Base-by-base conservation (phyloP, 2,888 invertebrate genomes). In the Nomada hirtipes region DNA sequence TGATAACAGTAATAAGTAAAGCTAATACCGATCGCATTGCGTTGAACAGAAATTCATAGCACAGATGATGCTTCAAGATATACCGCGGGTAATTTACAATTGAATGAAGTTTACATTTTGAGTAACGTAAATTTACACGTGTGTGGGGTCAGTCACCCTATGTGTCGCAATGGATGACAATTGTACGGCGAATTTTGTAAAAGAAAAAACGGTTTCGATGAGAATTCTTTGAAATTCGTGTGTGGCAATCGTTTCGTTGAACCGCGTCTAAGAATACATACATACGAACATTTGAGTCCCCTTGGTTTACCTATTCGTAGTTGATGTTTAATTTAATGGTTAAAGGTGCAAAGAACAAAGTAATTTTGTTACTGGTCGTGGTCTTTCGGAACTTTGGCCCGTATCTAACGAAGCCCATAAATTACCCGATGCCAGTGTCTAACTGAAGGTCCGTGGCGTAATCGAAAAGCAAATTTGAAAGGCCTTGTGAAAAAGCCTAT, bases 381-480 rank as follows among this genome's bases (percentile, higher is more conserved):
- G 55, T 60, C 71, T 36, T 67, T 52, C 23, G 61, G 20, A 65
- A 68, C 61, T 29, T 76, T 52, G 61, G n/a, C 36, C 47, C 52
- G n/a, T 61, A 47, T 55, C 13, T 57, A 57, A 69, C 65, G 77
- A 71, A 81, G 81, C 74, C 76, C 78, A 72, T 76, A 73, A 76
- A 81, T 76, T 75, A 55, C 53, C 64, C 75, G 80, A 72, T 61
- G 65, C 26, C 69, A 44, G 68, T 47, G 59, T 63, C 67, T 52
- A n/a, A 36, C 68, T 50, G 81, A 60, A 57, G 74, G 29, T 47
- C 29, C 26, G 70, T 59, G 82, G 44, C 65, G 82, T 65, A 50
- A 83, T 55, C 75, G 75, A 76, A 81, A 79, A 63, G 71, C 65
- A 84, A 84, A 84, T 83, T 82, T 60, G 74, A 83, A 71, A 67